Conservation (phyloP, 2,113 vertebrate genomes). For the Nematolebias whitei region DNA sequence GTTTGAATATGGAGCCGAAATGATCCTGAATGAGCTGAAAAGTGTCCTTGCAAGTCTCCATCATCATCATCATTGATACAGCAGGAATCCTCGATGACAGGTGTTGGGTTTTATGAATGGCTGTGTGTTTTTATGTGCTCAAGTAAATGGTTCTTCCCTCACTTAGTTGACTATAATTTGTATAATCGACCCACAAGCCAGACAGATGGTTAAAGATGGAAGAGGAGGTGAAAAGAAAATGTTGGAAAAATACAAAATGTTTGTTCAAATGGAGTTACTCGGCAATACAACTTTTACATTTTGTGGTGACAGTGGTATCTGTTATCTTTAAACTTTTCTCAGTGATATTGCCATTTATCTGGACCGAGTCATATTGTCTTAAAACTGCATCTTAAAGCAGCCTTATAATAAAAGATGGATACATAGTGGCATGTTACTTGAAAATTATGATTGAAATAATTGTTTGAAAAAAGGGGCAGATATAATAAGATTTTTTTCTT, state of each 20-base stretch:
- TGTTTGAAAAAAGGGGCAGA: too few species aligned
- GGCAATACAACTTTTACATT: too few species aligned
- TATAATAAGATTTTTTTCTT: too few species aligned
- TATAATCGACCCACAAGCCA: constrained; percentile 44
- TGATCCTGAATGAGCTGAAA: constrained; percentile 7
- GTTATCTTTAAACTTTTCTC: too few species aligned
- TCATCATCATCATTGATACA: constrained; percentile 36
- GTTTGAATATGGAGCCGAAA: neutral
- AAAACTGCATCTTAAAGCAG: too few species aligned
- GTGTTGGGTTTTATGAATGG: constrained; percentile 48
- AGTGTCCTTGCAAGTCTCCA: neutral
- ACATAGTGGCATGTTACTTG: too few species aligned
- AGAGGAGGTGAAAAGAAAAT: neutral
- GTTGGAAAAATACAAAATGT: neutral
- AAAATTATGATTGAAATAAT: too few species aligned
- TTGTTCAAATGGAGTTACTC: neutral
- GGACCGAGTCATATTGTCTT: too few species aligned
- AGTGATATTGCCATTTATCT: too few species aligned
- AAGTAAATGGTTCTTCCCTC: constrained; percentile 31
- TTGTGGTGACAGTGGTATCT: too few species aligned
- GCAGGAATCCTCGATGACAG: constrained; percentile 37
- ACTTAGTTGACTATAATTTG: constrained; percentile 52
- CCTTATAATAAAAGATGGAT: too few species aligned
- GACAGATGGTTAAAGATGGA: constrained; percentile 14
- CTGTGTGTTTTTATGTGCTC: constrained; percentile 30